Base-by-base conservation (phyloP, 2,113 vertebrate species). In the Lathamus discolor region DNA sequence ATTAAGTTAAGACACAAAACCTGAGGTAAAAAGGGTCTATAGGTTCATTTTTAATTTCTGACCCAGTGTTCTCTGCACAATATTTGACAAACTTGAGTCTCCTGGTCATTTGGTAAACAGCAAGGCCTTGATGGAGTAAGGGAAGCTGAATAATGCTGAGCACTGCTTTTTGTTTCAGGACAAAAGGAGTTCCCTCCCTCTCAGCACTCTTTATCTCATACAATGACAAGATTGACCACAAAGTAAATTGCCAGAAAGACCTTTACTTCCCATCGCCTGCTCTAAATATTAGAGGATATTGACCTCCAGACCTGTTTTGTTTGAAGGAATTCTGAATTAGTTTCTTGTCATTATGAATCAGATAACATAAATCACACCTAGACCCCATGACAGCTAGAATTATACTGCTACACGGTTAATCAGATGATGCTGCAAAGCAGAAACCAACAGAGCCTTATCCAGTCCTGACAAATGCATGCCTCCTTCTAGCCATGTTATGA, bases 211-310 rank as follows among this genome's bases (percentile, higher is more conserved):
- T 57, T 68, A 33, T 87, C 74, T 84, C 27, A 17, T 0, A 0
- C 0, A 1, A 35, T 75, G 77, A 86, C 35, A 91, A 93, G 69
- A 91, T 9, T 41, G 35, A 29, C 29, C 62, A 64, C 18, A 75
- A 84, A 86, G 43, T 57, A 93, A 95, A 93, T 85, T 86, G 54
- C 41, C 63, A 83, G 55, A 59, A 90, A 84, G 89, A 82, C 57
- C 62, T 93, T 91, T 76, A 44, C 62, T 84, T 84, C 69, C 35
- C 48, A 44, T 87, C 0, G 2, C 13, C 35, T 73, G 29, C 33
- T 87, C 57, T 82, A 95, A 95, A 89, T 82, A 93, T 87, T 79
- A 64, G 66, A 91, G 31, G 35, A 66, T 86, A 76, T 82, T 93
- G 66, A 91, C 81, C 66, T 91, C 39, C 28, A 73, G 57, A 18